Base-by-base conservation (phyloP, 2,888 invertebrate genomes). In the Anticlea derivata region DNA sequence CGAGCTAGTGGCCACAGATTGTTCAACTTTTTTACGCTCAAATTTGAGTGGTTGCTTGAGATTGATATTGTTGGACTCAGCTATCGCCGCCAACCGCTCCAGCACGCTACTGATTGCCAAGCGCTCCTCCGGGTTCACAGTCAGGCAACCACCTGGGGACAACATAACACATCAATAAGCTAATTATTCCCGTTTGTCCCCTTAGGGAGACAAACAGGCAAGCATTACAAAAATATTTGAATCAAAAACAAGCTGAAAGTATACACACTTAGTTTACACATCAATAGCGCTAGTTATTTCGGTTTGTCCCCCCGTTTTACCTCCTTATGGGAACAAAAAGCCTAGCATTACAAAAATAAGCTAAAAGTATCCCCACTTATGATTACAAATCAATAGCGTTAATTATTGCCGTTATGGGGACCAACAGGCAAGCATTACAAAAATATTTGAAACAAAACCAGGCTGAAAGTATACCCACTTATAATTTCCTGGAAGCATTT, bases 401-500 rank as follows among this genome's bases (percentile, higher is more conserved):
- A n/a, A n/a, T n/a, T n/a, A n/a, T n/a, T n/a, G n/a, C n/a, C n/a
- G n/a, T n/a, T n/a, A n/a, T n/a, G n/a, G 17, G 17, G 17, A 17
- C 17, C 17, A 3, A 2, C 17, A 17, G 4, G 2, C 4, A 3
- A 29, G 8, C 17, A 17, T 17, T 17, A 17, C 8, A 7, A 26
- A 29, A 22, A 37, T 13, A 10, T 8, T 6, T 8, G 7, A 12
- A 27, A 33, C 6, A 35, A 5, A 29, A 24, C 26, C n/a, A 5
- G 6, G 8, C 29, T 4, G 31, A 26, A 7, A 48, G 7, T 17
- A 60, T 66, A 92, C 94, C 93, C 88, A 96, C 97, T 93, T 70
- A 98, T 97, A 48, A 97, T 93, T 66, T 97, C 96, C 80, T 98
- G 96, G 78, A 98, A 96, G 78, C 96, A 96, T 61, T 94, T 92